Conservation (phyloP, 2,797 vertebrate species). For the Myotis vivesi region DNA sequence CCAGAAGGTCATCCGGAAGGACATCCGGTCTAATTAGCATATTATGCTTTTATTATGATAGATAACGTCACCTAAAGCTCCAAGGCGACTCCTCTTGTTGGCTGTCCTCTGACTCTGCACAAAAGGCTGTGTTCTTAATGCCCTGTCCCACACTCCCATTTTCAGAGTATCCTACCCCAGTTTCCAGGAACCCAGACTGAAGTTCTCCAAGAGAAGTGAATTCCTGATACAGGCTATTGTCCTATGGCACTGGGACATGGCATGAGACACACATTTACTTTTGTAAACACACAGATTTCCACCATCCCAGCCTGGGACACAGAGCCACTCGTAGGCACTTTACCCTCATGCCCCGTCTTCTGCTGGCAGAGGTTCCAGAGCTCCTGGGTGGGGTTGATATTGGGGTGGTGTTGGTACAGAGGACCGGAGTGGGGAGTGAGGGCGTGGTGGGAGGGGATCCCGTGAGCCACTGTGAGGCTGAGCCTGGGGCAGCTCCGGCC, state of each 20-base stretch:
- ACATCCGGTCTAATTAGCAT: too few relatives aligned
- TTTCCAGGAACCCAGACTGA: neutral
- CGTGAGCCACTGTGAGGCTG: neutral
- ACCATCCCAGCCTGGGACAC: neutral
- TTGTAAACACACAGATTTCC: neutral
- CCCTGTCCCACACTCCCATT: neutral
- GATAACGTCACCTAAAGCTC: neutral
- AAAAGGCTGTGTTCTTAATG: neutral
- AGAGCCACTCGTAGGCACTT: neutral
- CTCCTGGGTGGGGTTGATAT: neutral
- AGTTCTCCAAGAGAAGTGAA: neutral
- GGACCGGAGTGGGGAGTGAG: fast-evolving
- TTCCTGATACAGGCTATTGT: neutral
- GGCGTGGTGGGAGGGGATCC: fast-evolving
- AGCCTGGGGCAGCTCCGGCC: neutral
- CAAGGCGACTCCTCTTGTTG: neutral
- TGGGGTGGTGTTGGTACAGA: neutral
- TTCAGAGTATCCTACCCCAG: neutral
- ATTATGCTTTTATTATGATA: too few relatives aligned
- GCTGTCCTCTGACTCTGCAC: neutral
- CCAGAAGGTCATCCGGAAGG: too few relatives aligned
- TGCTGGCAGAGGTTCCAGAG: neutral
- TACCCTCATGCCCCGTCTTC: neutral
- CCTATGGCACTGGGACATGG: neutral
- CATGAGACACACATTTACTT: neutral